phyloP scores from a whole-genome alignment of 2,113 vertebrate genomes.

The Jaculus jaculus region DNA sequence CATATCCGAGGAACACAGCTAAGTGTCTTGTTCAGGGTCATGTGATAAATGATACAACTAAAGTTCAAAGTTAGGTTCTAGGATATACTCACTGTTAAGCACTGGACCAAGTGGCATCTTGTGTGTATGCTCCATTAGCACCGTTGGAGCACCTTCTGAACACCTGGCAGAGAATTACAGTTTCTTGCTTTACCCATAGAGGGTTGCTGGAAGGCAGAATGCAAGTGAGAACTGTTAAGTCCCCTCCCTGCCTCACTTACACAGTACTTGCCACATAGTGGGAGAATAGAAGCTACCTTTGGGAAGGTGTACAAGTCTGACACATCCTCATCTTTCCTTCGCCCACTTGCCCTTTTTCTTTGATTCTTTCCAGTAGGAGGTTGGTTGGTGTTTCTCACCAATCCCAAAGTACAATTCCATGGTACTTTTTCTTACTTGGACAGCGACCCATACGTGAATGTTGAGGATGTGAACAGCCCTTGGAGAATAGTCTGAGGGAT shows the following conservation, averaged over 20 bases:
- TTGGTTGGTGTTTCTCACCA: background rate
- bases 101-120: background rate
- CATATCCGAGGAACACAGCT: background rate
- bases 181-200: background rate
- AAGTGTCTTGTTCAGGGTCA: background rate
- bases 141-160: background rate
- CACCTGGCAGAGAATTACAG: background rate
- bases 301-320: background rate
- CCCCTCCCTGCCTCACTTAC: background rate
- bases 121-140: background rate
- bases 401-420: background rate
- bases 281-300: background rate
- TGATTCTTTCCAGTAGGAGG: background rate
- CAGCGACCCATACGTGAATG: background rate
- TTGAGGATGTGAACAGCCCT: background rate
- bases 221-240: no score
- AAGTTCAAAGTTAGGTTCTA: slow-evolving; percentile 2
- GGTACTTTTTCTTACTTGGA: background rate
- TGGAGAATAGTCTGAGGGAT: background rate
- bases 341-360: background rate
- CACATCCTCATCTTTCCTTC: background rate
- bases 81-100: background rate
- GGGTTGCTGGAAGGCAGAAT: background rate
- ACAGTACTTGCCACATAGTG: background rate
- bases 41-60: background rate